A percentile compares a stretch with the other conserved stretches of the same genome.
phyloP scores from a whole-genome alignment of 2,113 vertebrate genomes.

The Melozone crissalis region DNA sequence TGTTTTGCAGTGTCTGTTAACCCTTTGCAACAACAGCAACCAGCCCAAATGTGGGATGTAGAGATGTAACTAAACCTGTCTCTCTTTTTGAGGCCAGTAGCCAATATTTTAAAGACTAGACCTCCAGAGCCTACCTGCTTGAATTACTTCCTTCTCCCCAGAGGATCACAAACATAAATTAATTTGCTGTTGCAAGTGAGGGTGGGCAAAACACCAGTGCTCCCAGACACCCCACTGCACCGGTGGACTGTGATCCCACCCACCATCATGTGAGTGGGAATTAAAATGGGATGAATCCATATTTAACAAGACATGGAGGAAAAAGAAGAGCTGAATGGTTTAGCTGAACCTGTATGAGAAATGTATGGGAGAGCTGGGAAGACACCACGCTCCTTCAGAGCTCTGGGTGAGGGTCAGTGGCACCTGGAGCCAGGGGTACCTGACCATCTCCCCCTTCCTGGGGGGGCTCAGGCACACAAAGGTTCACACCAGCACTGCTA shows the following conservation, averaged over 20 bases:
- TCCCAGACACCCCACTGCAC: not conserved
- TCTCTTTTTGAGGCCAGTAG: not conserved
- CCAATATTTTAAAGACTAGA: not conserved
- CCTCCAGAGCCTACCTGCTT: not conserved
- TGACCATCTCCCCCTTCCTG: not conserved
- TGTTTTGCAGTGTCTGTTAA: slow-evolving; percentile 49
- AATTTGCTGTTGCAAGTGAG: not conserved
- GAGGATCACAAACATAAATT: not conserved
- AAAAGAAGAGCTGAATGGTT: not conserved
- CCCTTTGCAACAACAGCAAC: slow-evolving; percentile 10
- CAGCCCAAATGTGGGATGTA: not conserved
- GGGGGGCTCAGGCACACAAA: not conserved
- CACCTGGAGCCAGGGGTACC: not conserved
- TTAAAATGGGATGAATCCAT: not conserved
- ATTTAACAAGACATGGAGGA: not conserved
- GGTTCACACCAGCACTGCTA: not conserved
- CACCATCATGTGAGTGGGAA: fast-evolving
- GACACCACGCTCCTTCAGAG: fast-evolving
- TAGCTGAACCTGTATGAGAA: not conserved
- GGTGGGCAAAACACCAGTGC: not conserved
- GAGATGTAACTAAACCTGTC: not conserved
- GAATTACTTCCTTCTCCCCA: not conserved
- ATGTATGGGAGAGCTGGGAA: not conserved
- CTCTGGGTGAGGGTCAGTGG: not conserved
- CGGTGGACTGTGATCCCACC: not conserved